Percentiles rank a stretch among this genome's conserved stretches.
phyloP scores from a whole-genome alignment of 1,140 invertebrate species.

The Papilio helenus region DNA sequence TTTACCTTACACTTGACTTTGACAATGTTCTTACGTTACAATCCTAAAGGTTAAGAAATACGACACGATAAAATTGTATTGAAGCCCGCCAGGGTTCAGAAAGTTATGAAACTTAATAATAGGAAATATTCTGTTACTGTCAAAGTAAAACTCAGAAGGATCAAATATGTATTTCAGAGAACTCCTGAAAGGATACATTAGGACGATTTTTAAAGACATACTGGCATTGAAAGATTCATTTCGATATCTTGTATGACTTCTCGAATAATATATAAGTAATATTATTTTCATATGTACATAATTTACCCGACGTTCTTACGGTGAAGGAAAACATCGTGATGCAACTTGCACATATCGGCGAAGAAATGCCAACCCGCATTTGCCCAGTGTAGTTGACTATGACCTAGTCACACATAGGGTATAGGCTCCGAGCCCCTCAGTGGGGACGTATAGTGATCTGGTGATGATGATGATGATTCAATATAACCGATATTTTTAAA shows the following conservation, averaged over 20 bases:
- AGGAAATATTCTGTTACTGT: conserved; percentile 38
- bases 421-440: too few relatives aligned
- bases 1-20: conserved; percentile 69
- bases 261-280: background rate
- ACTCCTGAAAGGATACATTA: conserved; percentile 29
- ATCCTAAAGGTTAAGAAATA: conserved; percentile 61
- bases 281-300: background rate
- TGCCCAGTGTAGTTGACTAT: too few relatives aligned
- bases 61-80: conserved; percentile 55
- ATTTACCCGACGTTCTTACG: too few relatives aligned
- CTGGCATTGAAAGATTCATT: background rate
- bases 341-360: too few relatives aligned
- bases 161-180: conserved; percentile 32
- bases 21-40: conserved; percentile 71
- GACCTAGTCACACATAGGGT: too few relatives aligned
- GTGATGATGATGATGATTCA: too few relatives aligned
- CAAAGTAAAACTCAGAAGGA: conserved; percentile 25
- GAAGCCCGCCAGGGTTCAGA: conserved; percentile 39
- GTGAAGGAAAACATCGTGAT: too few relatives aligned
- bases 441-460: too few relatives aligned
- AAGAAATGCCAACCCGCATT: too few relatives aligned
- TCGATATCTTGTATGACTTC: background rate
- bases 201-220: conserved; percentile 1
- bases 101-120: conserved; percentile 32
- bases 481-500: too few relatives aligned